These are phyloP conservation scores for Agapornis canus DNA, from an alignment of 2,797 vertebrate genomes.

Conservation along the genomic window DNA sequence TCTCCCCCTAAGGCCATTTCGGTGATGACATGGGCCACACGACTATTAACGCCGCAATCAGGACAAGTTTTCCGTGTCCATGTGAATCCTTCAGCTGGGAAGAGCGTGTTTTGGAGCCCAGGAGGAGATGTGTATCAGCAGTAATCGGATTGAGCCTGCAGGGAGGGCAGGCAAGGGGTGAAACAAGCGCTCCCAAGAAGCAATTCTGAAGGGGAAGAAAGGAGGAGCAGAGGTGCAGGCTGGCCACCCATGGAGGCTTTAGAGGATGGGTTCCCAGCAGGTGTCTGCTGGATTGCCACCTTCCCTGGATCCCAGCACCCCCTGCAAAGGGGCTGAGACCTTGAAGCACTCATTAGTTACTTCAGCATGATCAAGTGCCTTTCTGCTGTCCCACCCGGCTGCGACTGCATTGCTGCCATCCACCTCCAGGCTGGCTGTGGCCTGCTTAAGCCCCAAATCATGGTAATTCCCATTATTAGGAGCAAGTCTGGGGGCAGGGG, in stretches of 20 bases:
- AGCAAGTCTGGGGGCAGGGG: constrained; percentile 83
- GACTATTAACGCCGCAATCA: constrained; percentile 68
- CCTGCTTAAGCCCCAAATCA: constrained; percentile 77
- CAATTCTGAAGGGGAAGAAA: background rate
- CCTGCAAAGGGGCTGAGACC: background rate
- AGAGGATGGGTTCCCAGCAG: fast-evolving
- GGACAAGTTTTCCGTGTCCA: constrained; percentile 70
- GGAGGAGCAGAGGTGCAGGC: background rate
- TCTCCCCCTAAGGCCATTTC: constrained; percentile 76
- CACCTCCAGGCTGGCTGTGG: constrained; percentile 74
- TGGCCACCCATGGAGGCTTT: background rate
- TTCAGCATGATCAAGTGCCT: background rate
- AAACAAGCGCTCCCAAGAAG: constrained; percentile 9
- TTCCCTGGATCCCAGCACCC: background rate
- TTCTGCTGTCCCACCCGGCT: background rate
- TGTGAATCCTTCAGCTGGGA: constrained; percentile 60
- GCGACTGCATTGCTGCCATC: constrained; percentile 65
- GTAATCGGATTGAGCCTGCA: constrained; percentile 69
- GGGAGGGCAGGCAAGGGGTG: constrained; percentile 22
- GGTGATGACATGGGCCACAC: constrained; percentile 75
- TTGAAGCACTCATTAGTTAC: background rate
- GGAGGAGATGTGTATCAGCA: constrained; percentile 73
- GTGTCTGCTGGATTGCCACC: background rate
- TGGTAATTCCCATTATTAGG: constrained; percentile 84
- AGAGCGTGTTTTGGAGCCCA: constrained; percentile 61